A percentile compares a stretch with the other conserved stretches of the same genome.
These are phyloP conservation scores for Protosalanx chinensis DNA, from an alignment of 2,797 vertebrate species.

Conservation along the genomic window DNA sequence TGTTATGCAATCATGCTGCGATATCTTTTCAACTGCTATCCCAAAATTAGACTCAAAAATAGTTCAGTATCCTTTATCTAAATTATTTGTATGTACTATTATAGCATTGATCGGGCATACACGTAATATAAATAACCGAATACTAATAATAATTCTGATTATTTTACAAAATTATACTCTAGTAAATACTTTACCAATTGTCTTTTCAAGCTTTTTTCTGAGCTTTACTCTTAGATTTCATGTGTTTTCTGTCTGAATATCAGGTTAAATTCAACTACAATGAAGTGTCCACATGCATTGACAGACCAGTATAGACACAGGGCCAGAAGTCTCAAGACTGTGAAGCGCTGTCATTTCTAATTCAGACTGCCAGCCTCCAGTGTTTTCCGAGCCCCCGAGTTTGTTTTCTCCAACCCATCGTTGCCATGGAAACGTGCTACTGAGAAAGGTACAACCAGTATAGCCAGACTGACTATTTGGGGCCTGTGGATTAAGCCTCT, in stretches of 20 bases:
- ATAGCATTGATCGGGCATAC: no score
- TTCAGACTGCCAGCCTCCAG: conserved; percentile 20
- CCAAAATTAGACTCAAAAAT: conserved; percentile 31
- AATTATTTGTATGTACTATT: neutral
- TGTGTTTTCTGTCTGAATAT: conserved; percentile 5
- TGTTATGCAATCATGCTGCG: conserved; percentile 52
- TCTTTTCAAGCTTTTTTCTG: conserved; percentile 25
- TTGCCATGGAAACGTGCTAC: conserved; percentile 47
- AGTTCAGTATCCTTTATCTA: conserved; percentile 17
- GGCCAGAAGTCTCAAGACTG: conserved; percentile 17
- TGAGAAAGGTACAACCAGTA: no score
- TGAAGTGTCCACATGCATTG: conserved; percentile 26
- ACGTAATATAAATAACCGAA: neutral
- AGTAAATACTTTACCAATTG: neutral
- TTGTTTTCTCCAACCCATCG: conserved; percentile 48
- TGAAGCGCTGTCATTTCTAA: conserved; percentile 21
- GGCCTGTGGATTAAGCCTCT: no score
- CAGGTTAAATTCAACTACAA: conserved; percentile 35
- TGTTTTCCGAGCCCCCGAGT: no score
- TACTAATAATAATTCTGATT: neutral
- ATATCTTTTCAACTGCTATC: neutral
- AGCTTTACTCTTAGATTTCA: neutral
- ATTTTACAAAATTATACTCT: neutral
- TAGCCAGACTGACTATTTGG: no score
- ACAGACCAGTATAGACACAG: conserved; percentile 28